Percentiles rank a stretch among this genome's conserved stretches.
phyloP scores from a whole-genome alignment of 2,888 invertebrate species.

The Tricholauxania praeusta region DNA sequence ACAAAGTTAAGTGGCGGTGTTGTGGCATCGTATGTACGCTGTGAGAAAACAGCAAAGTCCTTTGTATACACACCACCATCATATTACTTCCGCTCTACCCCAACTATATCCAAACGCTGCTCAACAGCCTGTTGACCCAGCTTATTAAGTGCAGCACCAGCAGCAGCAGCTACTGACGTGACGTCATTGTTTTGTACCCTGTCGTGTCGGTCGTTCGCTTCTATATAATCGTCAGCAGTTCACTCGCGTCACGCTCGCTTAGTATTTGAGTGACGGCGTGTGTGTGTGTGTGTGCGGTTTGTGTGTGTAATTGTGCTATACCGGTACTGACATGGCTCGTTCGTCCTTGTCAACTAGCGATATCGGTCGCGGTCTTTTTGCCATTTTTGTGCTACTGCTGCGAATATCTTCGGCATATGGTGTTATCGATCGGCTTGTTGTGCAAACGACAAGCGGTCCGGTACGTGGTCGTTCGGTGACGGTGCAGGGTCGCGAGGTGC shows the following conservation, averaged over 20 bases:
- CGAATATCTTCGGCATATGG: constrained; percentile 60
- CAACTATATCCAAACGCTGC: neutral
- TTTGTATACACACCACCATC: no score
- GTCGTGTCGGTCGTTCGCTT: constrained; percentile 43
- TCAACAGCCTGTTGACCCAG: constrained; percentile 23
- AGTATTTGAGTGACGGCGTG: neutral
- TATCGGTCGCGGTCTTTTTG: constrained; percentile 48
- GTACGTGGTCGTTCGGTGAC: constrained; percentile 84
- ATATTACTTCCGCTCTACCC: no score
- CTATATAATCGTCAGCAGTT: constrained; percentile 27
- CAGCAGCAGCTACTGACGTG: constrained; percentile 43
- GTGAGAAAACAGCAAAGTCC: no score
- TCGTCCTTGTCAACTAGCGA: constrained; percentile 29
- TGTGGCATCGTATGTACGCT: no score
- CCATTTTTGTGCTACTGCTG: constrained; percentile 57
- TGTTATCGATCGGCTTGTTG: constrained; percentile 79
- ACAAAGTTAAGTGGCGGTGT: no score
- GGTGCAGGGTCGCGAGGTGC: constrained; percentile 86
- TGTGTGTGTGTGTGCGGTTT: no score
- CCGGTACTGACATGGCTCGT: constrained; percentile 48
- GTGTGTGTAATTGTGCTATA: no score
- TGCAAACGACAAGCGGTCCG: constrained; percentile 85
- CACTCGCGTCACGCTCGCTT: neutral
- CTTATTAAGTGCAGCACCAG: constrained; percentile 32
- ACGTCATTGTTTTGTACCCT: constrained; percentile 50